phyloP scores from a whole-genome alignment of 1,140 invertebrate genomes.

The Coenobita brevimanus region DNA sequence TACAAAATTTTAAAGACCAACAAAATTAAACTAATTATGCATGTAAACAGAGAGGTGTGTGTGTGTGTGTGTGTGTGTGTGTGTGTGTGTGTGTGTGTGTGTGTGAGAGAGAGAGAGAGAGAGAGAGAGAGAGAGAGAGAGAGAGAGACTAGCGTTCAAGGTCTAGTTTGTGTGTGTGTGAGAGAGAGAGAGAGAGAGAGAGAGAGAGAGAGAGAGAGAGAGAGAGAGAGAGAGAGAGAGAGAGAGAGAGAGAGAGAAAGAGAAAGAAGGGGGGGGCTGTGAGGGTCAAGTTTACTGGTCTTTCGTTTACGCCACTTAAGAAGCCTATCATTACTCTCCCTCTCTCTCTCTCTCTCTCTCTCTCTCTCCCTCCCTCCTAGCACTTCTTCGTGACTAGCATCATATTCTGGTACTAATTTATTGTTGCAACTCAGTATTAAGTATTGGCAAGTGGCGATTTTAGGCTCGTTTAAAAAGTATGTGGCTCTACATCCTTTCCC shows the following conservation, averaged over 20 bases:
- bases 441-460: too few species aligned
- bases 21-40: not conserved
- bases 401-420: too few species aligned
- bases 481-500: too few species aligned
- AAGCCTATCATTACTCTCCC: too few species aligned
- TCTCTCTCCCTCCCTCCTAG: too few species aligned
- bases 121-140: not conserved
- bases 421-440: too few species aligned
- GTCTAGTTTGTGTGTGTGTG: not conserved
- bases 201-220: not conserved
- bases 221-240: slow-evolving; percentile 11
- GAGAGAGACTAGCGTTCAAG: not conserved
- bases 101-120: not conserved
- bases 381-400: too few species aligned
- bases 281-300: not conserved
- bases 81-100: slow-evolving; percentile 4
- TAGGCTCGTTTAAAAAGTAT: too few species aligned
- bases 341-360: too few species aligned
- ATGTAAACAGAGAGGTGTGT: too few species aligned
- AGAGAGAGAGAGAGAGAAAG: slow-evolving; percentile 22
- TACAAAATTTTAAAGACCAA: not conserved
- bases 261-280: not conserved
- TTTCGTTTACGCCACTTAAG: too few species aligned
- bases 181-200: not conserved
- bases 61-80: not conserved